These are phyloP conservation scores for Takifugu ocellatus DNA, from an alignment of 2,797 vertebrate species.

Conservation along the genomic window DNA sequence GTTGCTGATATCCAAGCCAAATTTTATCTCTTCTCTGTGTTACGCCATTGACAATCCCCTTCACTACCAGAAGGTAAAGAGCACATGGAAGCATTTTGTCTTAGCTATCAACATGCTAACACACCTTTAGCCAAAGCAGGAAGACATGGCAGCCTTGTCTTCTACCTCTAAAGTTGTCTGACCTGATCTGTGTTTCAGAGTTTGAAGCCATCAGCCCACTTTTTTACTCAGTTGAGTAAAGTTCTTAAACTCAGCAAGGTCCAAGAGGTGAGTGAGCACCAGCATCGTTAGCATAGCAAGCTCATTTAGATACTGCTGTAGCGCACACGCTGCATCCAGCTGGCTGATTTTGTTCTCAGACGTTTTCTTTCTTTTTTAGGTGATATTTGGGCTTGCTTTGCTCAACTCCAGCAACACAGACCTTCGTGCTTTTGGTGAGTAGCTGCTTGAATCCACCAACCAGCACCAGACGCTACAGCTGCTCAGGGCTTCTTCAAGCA, in stretches of 20 bases:
- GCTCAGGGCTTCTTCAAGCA: too few relatives aligned
- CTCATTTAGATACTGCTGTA: too few relatives aligned
- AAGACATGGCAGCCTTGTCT: too few relatives aligned
- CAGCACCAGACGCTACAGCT: neutral
- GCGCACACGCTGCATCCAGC: too few relatives aligned
- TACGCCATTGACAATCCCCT: constrained; percentile 99
- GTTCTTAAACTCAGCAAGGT: constrained; percentile 99
- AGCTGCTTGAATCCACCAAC: neutral
- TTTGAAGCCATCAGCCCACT: constrained; percentile 95
- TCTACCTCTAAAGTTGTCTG: neutral
- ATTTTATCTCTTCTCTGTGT: constrained; percentile 98
- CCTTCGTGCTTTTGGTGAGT: constrained; percentile 95
- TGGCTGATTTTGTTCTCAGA: neutral
- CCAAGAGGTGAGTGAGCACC: constrained; percentile 85
- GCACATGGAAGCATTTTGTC: neutral
- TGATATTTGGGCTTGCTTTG: constrained; percentile 97
- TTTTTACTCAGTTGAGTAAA: constrained; percentile 99
- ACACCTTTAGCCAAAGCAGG: too few relatives aligned
- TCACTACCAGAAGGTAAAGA: constrained; percentile 98
- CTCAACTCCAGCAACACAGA: constrained; percentile 94
- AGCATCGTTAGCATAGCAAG: neutral
- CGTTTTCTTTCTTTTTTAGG: constrained; percentile 69
- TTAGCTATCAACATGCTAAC: too few relatives aligned
- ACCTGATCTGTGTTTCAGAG: constrained; percentile 79
- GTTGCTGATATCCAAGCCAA: constrained; percentile 98